Percentiles rank a stretch among this genome's conserved stretches.
These are phyloP conservation scores for Spilosoma lubricipeda DNA, from an alignment of 2,888 invertebrate species.

Conservation along the genomic window DNA sequence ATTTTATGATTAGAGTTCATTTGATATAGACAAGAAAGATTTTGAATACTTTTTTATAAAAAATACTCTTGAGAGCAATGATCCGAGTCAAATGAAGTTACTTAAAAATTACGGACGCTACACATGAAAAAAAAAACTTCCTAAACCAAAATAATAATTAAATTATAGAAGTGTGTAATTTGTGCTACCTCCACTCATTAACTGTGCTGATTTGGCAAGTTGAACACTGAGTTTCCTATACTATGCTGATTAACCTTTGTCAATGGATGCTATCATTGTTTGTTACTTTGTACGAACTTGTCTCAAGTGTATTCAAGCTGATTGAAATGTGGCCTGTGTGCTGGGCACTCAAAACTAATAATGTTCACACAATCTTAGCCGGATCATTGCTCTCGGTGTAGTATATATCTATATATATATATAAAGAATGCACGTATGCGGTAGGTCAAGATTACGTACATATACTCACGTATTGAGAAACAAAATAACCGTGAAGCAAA, in stretches of 20 bases:
- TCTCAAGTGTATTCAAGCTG: background rate
- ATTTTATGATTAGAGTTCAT: background rate
- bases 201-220: background rate
- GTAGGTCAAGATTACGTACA: background rate
- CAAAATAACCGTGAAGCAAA: conserved; percentile 1
- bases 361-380: background rate
- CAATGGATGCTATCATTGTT: too few relatives aligned
- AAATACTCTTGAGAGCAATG: background rate
- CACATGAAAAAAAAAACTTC: too few relatives aligned
- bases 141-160: too few relatives aligned
- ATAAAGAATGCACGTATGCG: background rate
- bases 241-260: background rate
- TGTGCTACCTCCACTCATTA: background rate
- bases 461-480: background rate
- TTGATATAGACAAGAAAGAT: background rate
- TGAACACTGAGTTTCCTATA: background rate
- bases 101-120: background rate
- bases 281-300: background rate
- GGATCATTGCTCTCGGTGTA: background rate
- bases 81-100: background rate
- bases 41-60: background rate
- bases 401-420: too few relatives aligned
- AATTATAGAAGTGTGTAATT: too few relatives aligned
- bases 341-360: background rate
- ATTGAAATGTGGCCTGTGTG: background rate